phyloP scores from a whole-genome alignment of 2,113 vertebrate genomes.

The Misgurnus anguillicaudatus region DNA sequence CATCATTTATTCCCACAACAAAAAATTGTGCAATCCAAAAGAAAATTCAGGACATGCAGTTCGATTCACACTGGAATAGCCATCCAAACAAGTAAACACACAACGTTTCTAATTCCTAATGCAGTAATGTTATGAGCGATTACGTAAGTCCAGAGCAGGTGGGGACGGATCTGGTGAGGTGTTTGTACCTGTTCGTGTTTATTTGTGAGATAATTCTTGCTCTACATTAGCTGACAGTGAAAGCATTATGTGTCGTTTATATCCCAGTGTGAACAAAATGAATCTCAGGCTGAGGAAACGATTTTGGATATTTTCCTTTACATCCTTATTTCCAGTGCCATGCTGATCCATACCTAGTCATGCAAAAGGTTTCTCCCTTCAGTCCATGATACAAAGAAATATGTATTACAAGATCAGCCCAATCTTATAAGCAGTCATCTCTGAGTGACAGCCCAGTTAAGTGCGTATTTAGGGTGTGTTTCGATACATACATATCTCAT shows the following conservation, averaged over 20 bases:
- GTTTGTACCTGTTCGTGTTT: constrained; percentile 21
- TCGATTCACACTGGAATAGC: no score
- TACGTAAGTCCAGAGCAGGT: constrained; percentile 25
- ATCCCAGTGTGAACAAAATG: constrained; percentile 53
- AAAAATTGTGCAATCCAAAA: no score
- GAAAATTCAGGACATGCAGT: no score
- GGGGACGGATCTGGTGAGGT: neutral
- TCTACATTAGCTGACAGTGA: constrained; percentile 44
- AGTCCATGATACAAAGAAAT: neutral
- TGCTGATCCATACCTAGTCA: neutral
- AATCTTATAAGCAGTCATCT: neutral
- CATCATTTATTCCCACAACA: no score
- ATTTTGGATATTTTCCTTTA: constrained; percentile 23
- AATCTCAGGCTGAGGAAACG: constrained; percentile 52
- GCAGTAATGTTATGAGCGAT: constrained; percentile 52
- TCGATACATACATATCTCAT: neutral
- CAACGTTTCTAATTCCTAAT: constrained; percentile 50
- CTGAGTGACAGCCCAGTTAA: neutral
- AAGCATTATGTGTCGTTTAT: constrained; percentile 37
- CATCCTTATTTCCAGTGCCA: neutral
- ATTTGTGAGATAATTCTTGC: constrained; percentile 36
- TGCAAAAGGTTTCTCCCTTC: no score
- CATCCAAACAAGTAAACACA: constrained; percentile 1
- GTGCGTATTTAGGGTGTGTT: neutral
- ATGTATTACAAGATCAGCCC: neutral